Conservation (phyloP, 2,797 vertebrate genomes). For the Anolis apletophallus region DNA sequence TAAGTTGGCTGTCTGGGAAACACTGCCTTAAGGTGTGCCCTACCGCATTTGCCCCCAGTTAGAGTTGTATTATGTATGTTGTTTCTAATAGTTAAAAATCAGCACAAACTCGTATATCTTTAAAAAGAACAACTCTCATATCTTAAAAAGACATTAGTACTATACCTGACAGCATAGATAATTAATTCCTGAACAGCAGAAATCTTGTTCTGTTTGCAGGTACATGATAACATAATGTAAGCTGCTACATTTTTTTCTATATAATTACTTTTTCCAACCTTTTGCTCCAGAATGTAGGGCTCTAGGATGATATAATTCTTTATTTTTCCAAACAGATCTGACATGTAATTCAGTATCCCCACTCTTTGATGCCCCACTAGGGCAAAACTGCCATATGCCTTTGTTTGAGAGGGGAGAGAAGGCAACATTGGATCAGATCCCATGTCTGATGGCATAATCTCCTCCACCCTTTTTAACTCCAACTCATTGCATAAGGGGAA, state of each 20-base stretch:
- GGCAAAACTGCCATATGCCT: slow-evolving; percentile 2
- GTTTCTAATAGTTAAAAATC: background rate
- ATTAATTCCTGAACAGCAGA: background rate
- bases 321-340: slow-evolving; percentile 4
- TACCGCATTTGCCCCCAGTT: background rate
- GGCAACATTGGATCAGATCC: background rate
- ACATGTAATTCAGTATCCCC: background rate
- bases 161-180: background rate
- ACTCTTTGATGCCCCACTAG: background rate
- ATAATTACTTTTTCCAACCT: background rate
- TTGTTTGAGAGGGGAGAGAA: background rate
- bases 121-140: background rate
- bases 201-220: slow-evolving; percentile 1
- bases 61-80: background rate
- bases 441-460: background rate
- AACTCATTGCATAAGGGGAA: background rate
- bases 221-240: background rate
- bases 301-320: background rate
- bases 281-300: background rate
- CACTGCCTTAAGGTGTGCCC: background rate
- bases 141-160: background rate
- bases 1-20: no score
- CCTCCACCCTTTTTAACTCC: background rate
- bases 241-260: background rate
- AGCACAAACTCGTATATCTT: background rate